Percentiles rank a stretch among this genome's conserved stretches.
Conservation (phyloP, 2,888 invertebrate species). For the Andrena hattorfiana region DNA sequence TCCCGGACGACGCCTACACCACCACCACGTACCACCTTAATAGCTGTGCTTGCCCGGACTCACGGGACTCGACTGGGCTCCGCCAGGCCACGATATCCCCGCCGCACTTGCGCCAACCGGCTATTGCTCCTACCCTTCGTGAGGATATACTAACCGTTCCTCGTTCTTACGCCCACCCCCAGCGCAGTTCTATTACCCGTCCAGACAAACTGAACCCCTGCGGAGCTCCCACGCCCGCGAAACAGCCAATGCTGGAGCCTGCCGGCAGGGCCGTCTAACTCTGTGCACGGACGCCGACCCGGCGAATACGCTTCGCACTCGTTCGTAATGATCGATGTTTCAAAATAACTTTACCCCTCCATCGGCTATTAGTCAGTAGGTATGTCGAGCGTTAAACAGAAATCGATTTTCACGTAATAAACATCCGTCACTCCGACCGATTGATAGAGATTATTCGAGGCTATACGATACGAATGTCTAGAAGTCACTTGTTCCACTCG, state of each 20-base stretch:
- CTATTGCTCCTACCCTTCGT: constrained; percentile 65
- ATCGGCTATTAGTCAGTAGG: no score
- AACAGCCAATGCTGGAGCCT: constrained; percentile 61
- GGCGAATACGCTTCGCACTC: constrained; percentile 1
- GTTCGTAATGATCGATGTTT: neutral
- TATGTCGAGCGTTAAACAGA: no score
- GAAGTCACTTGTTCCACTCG: no score
- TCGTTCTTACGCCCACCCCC: constrained; percentile 65
- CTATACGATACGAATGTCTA: no score
- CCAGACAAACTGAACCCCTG: constrained; percentile 57
- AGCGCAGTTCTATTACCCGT: constrained; percentile 68
- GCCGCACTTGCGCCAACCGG: constrained; percentile 72
- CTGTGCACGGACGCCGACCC: constrained; percentile 18
- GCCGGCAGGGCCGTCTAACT: constrained; percentile 51
- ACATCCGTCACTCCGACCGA: no score
- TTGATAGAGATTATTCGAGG: no score
- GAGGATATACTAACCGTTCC: constrained; percentile 70
- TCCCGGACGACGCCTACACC: constrained; percentile 76
- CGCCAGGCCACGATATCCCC: constrained; percentile 74
- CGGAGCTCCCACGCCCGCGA: constrained; percentile 74
- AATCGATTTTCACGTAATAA: no score
- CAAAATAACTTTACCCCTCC: neutral
- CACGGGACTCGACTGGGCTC: constrained; percentile 84
- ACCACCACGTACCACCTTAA: constrained; percentile 72
- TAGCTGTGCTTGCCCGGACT: constrained; percentile 82